Conservation (phyloP, 2,113 vertebrate genomes). For the Egretta garzetta region DNA sequence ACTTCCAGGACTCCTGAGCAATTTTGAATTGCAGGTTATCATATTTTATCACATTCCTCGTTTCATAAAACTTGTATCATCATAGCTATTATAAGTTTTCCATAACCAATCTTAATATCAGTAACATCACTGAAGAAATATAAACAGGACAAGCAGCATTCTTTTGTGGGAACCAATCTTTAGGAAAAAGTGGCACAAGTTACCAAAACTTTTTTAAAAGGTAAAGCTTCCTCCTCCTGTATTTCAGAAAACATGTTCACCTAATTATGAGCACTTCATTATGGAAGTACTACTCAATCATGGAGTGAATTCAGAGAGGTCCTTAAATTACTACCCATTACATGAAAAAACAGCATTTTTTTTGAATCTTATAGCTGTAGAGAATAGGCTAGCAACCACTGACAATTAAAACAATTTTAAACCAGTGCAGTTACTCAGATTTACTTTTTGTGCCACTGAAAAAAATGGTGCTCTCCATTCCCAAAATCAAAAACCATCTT, state of each 20-base stretch:
- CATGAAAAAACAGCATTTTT: background rate
- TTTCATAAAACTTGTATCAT: background rate
- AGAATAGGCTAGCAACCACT: background rate
- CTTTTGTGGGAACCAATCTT: background rate
- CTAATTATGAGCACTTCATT: background rate
- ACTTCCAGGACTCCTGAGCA: background rate
- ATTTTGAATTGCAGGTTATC: background rate
- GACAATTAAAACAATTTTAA: background rate
- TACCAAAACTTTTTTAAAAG: background rate
- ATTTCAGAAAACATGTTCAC: background rate
- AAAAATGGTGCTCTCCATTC: background rate
- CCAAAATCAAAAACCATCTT: background rate
- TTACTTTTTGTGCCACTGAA: background rate
- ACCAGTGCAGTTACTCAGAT: background rate
- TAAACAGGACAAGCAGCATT: background rate
- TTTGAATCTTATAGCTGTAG: background rate
- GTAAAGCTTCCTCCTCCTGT: background rate
- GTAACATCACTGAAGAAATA: background rate
- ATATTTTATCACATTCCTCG: background rate
- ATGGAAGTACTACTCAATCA: background rate
- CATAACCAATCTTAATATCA: background rate
- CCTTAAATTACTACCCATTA: background rate
- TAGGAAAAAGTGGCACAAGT: background rate
- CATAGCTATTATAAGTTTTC: background rate
- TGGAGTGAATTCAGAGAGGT: background rate